These are phyloP conservation scores for Thecophora atra DNA, from an alignment of 2,888 invertebrate species.

Conservation along the genomic window DNA sequence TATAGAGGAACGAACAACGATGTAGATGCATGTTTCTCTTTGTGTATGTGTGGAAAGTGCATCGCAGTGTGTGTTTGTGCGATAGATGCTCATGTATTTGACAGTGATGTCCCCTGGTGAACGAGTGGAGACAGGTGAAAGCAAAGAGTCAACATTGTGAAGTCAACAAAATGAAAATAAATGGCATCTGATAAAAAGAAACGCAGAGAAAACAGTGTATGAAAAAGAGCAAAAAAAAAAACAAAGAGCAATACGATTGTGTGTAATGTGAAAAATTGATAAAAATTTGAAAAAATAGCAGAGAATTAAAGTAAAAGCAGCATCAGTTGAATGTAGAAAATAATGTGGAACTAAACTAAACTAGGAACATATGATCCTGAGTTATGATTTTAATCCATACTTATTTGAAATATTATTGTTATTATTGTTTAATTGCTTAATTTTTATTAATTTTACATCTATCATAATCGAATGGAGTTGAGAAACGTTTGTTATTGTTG, in stretches of 20 bases:
- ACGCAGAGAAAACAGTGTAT: not conserved
- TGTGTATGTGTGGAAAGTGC: constrained; percentile 25
- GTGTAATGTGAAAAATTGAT: not conserved
- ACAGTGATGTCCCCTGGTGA: not conserved
- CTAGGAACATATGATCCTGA: no score
- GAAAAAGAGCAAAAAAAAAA: constrained; percentile 29
- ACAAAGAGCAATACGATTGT: not conserved
- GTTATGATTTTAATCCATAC: no score
- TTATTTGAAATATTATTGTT: no score
- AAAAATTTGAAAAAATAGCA: not conserved
- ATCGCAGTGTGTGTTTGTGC: not conserved
- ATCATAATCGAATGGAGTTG: no score
- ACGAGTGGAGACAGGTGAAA: not conserved
- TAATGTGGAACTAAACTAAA: not conserved
- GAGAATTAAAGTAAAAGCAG: not conserved
- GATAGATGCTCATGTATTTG: not conserved
- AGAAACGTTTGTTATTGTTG: no score
- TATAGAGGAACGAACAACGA: no score
- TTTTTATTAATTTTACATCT: no score
- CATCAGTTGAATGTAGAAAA: not conserved
- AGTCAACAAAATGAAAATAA: constrained; percentile 29
- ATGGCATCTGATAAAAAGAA: constrained; percentile 44
- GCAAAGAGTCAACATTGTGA: not conserved
- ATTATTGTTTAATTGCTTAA: no score
- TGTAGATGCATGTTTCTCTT: no score